Evolutionary conservation across 2,113 vertebrate species (phyloP).

Genomic region (Aythya baeri): DNA sequence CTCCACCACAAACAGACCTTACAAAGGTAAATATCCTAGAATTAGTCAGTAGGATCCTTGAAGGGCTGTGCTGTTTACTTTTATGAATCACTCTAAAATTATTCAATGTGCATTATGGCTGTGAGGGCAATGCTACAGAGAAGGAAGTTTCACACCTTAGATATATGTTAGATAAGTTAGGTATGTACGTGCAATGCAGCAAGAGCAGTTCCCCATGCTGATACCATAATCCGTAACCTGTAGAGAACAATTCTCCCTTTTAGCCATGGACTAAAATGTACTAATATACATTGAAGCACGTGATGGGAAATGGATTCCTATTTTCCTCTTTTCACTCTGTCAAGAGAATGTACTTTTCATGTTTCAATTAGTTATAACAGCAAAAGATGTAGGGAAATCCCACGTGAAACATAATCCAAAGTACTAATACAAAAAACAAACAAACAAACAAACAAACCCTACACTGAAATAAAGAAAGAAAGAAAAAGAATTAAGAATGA

Average conservation of each 20-base stretch:
- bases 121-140: not conserved
- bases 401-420: not conserved
- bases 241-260: not conserved
- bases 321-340: not conserved
- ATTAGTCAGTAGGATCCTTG: slow-evolving; percentile 35
- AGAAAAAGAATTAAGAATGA: not conserved
- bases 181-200: not conserved
- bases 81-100: slow-evolving; percentile 33
- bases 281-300: rapidly evolving
- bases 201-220: not conserved
- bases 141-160: slow-evolving; percentile 38
- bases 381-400: not conserved
- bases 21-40: slow-evolving; percentile 43
- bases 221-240: not conserved
- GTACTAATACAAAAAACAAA: not conserved
- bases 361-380: not conserved
- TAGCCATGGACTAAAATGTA: not conserved
- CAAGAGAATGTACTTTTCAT: not conserved
- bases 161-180: not conserved
- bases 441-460: not conserved
- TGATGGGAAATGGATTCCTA: not conserved
- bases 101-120: not conserved
- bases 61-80: slow-evolving; percentile 27
- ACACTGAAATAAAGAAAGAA: not conserved
- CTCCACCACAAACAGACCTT: not conserved